Percentiles rank a stretch among this genome's conserved stretches.
These are phyloP conservation scores for Okamejei kenojei DNA, from an alignment of 2,797 vertebrate species.

Conservation along the genomic window DNA sequence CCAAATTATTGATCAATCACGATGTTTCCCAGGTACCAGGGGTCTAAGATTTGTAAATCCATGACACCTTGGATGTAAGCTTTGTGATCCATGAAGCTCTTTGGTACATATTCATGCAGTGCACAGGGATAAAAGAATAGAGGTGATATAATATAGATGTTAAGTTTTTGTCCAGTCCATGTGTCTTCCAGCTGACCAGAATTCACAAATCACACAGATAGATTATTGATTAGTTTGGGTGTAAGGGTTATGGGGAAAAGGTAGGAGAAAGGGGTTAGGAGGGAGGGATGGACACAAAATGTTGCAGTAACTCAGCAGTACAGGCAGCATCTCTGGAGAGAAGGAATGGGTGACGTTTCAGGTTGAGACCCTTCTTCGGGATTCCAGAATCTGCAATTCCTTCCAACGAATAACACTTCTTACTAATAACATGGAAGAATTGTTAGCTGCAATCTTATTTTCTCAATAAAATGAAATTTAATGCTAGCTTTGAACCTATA, in stretches of 20 bases:
- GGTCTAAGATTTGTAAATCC: background rate
- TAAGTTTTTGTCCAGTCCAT: background rate
- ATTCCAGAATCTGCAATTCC: no score
- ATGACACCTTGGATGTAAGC: background rate
- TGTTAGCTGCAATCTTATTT: background rate
- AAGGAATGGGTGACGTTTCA: no score
- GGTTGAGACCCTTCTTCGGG: no score
- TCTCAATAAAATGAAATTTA: background rate
- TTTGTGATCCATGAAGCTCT: background rate
- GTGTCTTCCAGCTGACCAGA: background rate
- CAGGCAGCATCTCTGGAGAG: no score
- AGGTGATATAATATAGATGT: background rate
- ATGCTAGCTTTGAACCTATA: background rate
- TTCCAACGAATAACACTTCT: no score
- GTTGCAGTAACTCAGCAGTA: no score
- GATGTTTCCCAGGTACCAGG: background rate
- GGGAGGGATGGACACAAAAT: no score
- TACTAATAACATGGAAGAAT: no score
- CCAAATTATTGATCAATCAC: background rate
- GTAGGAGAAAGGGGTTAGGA: no score
- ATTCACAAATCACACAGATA: background rate
- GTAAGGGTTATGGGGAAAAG: no score
- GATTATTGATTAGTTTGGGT: no score
- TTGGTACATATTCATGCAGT: background rate
- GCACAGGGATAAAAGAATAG: background rate